phyloP scores from a whole-genome alignment of 2,113 vertebrate species.

The Mohoua ochrocephala region DNA sequence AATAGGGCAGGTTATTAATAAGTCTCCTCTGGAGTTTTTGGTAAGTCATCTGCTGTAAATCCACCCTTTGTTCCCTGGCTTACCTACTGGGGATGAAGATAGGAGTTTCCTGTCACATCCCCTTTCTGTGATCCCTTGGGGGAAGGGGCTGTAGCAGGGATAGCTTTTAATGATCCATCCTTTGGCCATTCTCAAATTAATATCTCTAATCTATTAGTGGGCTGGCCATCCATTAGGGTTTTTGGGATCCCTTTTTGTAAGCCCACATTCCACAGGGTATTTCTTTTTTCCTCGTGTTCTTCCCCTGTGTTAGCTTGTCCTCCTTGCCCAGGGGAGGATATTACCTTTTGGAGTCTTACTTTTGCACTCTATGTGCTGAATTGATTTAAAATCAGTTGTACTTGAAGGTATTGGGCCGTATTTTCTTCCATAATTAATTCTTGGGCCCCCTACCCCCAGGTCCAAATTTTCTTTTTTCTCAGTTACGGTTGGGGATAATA shows the following conservation, averaged over 20 bases:
- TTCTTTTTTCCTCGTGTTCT: background rate
- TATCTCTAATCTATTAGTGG: background rate
- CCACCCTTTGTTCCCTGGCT: background rate
- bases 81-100: background rate
- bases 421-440: background rate
- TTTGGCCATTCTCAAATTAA: background rate
- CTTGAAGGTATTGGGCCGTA: background rate
- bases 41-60: background rate
- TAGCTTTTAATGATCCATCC: background rate
- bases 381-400: background rate
- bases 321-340: background rate
- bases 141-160: background rate
- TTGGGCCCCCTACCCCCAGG: background rate
- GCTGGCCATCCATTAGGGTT: background rate
- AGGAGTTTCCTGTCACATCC: background rate
- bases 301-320: background rate
- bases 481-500: background rate
- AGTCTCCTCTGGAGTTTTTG: background rate
- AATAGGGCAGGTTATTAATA: background rate
- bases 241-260: background rate
- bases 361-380: background rate
- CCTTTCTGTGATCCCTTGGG: background rate
- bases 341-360: background rate
- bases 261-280: background rate
- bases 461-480: background rate